Conservation (phyloP, 2,797 vertebrate genomes). For the Lagocephalus sceleratus region DNA sequence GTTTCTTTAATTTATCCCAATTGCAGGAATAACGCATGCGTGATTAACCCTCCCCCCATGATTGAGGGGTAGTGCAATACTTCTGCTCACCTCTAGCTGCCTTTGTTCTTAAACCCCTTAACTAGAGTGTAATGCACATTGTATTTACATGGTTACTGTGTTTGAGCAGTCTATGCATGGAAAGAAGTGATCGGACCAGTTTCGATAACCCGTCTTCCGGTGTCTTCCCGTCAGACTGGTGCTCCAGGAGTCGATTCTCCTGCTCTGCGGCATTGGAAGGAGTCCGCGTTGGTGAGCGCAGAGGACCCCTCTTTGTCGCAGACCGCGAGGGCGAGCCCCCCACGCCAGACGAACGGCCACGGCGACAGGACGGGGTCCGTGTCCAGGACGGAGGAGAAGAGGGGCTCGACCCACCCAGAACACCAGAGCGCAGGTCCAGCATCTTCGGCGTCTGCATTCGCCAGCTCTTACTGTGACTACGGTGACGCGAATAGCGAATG, state of each 20-base stretch:
- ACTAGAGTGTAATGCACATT: too few relatives aligned
- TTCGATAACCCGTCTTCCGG: background rate
- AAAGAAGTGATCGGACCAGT: too few relatives aligned
- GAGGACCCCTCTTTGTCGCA: conserved; percentile 75
- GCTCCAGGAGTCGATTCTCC: conserved; percentile 67
- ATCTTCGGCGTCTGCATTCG: conserved; percentile 80
- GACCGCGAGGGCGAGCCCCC: conserved; percentile 66
- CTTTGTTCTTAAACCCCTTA: too few relatives aligned
- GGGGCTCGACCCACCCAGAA: conserved; percentile 75
- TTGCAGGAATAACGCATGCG: too few relatives aligned
- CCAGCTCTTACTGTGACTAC: conserved; percentile 85
- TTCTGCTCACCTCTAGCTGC: background rate
- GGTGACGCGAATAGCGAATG: conserved; percentile 86
- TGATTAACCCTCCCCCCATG: too few relatives aligned
- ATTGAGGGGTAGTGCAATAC: background rate
- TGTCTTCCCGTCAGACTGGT: conserved; percentile 69
- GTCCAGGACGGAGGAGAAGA: conserved; percentile 69
- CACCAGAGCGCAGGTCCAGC: conserved; percentile 93
- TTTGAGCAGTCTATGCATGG: too few relatives aligned
- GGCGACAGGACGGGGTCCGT: conserved; percentile 56
- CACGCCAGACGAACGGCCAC: conserved; percentile 70
- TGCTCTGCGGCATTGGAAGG: conserved; percentile 76
- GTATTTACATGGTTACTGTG: too few relatives aligned
- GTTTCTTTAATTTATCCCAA: too few relatives aligned
- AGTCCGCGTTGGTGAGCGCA: conserved; percentile 69